phyloP scores from a whole-genome alignment of 2,797 vertebrate species.

The Danio jaintianensis region DNA sequence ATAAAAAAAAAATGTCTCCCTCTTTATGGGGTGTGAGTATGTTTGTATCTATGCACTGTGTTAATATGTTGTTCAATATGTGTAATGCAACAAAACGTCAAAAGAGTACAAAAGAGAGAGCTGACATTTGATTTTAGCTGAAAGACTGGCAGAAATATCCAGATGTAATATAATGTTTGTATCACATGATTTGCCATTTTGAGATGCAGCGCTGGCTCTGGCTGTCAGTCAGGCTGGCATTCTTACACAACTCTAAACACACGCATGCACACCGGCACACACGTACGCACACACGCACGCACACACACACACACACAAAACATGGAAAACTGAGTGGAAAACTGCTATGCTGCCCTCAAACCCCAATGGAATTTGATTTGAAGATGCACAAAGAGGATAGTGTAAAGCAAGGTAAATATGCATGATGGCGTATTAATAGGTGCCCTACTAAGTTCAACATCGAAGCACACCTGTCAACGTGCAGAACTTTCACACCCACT shows the following conservation, averaged over 20 bases:
- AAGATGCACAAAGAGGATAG: not conserved
- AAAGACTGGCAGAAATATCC: no score
- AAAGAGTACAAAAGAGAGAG: no score
- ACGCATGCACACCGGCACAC: not conserved
- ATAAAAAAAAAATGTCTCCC: no score
- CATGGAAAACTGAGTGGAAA: not conserved
- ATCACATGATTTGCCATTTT: not conserved
- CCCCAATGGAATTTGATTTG: not conserved
- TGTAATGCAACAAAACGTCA: no score
- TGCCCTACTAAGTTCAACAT: not conserved
- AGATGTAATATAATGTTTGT: no score
- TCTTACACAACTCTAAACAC: not conserved
- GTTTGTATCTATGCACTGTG: no score
- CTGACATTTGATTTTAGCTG: no score
- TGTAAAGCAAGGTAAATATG: not conserved
- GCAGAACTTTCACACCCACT: not conserved
- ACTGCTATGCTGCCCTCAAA: not conserved
- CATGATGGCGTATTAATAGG: not conserved
- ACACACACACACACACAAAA: no score
- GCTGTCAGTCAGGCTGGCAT: not conserved
- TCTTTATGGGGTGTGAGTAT: no score
- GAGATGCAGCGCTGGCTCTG: not conserved
- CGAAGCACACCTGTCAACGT: slow-evolving; percentile 24
- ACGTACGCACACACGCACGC: not conserved
- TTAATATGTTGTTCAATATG: no score